Base-by-base conservation (phyloP, 2,797 vertebrate genomes). In the Cryptoblepharus egeriae region DNA sequence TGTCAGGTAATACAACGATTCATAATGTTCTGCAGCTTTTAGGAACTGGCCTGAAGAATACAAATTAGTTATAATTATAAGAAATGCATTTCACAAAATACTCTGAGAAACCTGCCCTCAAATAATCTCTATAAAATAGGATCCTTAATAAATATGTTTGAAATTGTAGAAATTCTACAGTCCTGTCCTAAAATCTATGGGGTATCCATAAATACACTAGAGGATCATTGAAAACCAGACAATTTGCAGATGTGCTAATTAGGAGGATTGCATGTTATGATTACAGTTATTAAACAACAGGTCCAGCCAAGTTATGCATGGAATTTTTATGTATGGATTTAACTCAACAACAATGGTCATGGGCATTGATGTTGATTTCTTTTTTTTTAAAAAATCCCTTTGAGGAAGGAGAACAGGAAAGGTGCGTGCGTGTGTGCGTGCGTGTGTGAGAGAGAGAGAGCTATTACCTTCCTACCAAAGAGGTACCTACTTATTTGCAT, bases 1-100 rank as follows among this genome's bases (percentile, higher is more conserved):
- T 18, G 96, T 95, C 90, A 97, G 72, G n/a, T 93, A 91, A 94
- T 96, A 92, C 93, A 97, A 97, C 22, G 77, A 90, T 94, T 97
- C 96, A 92, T 96, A 97, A 94, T 96, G 93, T 65, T 96, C 93
- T 18, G 90, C 94, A 83, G 97, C 97, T 89, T 95, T 91, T 78
- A 80, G 88, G 82, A 97, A 77, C 45, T 95, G 72, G 93, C 95
- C 97, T 97, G 91, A 75, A 95, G 94, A 92, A 92, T 0, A 88
- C 84, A 92, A 92, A 0, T 69, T 1, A 88, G 83, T 91, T 1
- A 15, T 84, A 89, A 93, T 91, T 67, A 88, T 49, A 87, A 84
- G 84, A 69, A 83, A 69, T 42, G 37, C 58, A 82, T 84, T 79
- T 77, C 74, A 82, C 42, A 84, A 49, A n/a, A 52, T 70, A 81